Conservation (phyloP, 2,888 invertebrate species). For the Metopia argyrocephala region DNA sequence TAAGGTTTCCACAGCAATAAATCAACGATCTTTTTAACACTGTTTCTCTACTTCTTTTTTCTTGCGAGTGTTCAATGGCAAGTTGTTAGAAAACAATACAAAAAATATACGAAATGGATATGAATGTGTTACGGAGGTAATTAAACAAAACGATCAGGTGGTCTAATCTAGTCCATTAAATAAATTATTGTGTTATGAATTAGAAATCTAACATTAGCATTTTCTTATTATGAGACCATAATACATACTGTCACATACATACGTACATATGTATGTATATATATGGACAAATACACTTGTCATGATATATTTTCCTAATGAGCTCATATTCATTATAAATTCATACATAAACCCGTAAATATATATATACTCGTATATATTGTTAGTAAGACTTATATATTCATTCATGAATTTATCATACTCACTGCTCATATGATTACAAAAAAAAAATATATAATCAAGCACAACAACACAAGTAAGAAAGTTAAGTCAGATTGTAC, state of each 20-base stretch:
- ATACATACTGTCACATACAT: no score
- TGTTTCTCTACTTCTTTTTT: no score
- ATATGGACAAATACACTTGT: not conserved
- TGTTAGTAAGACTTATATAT: not conserved
- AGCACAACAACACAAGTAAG: not conserved
- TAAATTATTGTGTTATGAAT: no score
- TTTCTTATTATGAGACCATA: no score
- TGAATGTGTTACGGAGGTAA: constrained; percentile 24
- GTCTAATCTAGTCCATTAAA: no score
- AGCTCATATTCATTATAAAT: not conserved
- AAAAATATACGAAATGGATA: no score
- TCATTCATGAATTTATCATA: constrained; percentile 32
- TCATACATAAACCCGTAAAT: not conserved
- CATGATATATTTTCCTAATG: no score
- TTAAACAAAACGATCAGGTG: constrained; percentile 25
- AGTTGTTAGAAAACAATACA: not conserved
- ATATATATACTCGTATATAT: no score
- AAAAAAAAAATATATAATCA: constrained; percentile 19
- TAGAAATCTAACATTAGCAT: no score
- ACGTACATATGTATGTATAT: not conserved
- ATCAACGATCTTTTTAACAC: constrained; percentile 13
- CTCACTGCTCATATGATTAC: not conserved
- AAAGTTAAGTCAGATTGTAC: no score
- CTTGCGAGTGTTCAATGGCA: not conserved
- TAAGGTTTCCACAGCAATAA: constrained; percentile 29